These are phyloP conservation scores for Melopsittacus undulatus DNA, from an alignment of 2,797 vertebrate species.

Conservation along the genomic window DNA sequence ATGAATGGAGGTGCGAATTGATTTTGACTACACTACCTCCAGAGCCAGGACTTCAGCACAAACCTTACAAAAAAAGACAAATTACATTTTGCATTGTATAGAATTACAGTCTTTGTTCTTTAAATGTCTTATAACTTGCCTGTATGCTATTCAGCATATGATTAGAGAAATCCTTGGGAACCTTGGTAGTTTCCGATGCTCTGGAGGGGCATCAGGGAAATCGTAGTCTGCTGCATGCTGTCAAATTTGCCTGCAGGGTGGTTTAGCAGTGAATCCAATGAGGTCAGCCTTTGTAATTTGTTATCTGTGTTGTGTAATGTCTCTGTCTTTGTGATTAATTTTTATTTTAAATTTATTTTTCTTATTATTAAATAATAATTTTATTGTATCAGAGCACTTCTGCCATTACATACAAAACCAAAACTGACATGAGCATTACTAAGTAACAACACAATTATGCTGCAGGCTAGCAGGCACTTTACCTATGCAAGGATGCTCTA, in stretches of 20 bases:
- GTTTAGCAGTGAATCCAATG: neutral
- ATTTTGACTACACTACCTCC: conserved; percentile 65
- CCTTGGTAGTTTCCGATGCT: neutral
- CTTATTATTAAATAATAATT: neutral
- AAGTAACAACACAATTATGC: neutral
- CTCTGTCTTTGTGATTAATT: neutral
- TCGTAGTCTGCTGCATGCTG: neutral
- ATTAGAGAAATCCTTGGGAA: conserved; percentile 21
- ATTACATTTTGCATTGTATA: conserved; percentile 51
- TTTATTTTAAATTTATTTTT: neutral
- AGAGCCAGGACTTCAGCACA: conserved; percentile 45
- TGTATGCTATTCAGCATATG: neutral
- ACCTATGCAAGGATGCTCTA: neutral
- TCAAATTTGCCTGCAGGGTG: neutral
- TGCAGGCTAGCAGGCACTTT: neutral
- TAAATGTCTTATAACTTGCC: conserved; percentile 52
- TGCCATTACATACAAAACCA: neutral
- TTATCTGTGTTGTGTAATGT: neutral
- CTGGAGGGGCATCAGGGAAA: neutral
- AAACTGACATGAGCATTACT: neutral
- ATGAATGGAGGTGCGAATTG: conserved; percentile 74
- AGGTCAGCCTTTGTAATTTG: conserved; percentile 17
- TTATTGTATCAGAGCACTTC: neutral
- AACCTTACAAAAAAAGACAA: conserved; percentile 76
- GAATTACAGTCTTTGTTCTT: conserved; percentile 71